Evolutionary conservation across 2,797 vertebrate genomes (phyloP).

Genomic region (Lophotriccus pileatus): DNA sequence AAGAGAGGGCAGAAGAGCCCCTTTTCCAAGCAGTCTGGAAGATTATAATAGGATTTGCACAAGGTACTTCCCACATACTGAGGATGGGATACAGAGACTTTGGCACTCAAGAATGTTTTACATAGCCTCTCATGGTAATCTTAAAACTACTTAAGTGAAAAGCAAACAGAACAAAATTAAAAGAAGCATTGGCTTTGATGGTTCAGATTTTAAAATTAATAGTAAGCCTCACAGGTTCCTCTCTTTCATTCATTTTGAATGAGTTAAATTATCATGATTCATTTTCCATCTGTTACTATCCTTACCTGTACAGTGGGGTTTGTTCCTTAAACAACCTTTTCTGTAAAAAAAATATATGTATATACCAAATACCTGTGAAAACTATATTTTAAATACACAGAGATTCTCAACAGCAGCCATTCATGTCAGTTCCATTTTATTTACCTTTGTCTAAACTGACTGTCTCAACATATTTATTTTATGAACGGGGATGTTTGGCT

Average conservation of each 20-base stretch:
- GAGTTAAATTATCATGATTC: neutral
- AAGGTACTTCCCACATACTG: neutral
- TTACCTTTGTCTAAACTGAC: neutral
- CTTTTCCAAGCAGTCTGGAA: neutral
- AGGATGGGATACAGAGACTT: neutral
- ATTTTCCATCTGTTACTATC: neutral
- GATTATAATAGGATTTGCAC: neutral
- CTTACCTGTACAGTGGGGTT: neutral
- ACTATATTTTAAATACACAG: neutral
- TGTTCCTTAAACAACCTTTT: neutral
- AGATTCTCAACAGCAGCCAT: neutral
- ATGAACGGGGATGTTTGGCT: neutral
- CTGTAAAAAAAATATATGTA: neutral
- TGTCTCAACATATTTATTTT: conserved; percentile 5
- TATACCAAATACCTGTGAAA: neutral
- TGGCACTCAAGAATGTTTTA: neutral
- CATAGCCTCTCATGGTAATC: neutral
- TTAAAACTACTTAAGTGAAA: neutral
- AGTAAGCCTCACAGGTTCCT: neutral
- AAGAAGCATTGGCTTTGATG: neutral
- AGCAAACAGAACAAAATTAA: neutral
- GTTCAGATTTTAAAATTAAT: neutral
- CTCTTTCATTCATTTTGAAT: neutral
- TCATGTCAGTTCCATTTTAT: neutral
- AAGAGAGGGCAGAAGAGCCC: neutral